These are phyloP conservation scores for Sebastes nivosus DNA, from an alignment of 2,797 vertebrate species.

Conservation along the genomic window DNA sequence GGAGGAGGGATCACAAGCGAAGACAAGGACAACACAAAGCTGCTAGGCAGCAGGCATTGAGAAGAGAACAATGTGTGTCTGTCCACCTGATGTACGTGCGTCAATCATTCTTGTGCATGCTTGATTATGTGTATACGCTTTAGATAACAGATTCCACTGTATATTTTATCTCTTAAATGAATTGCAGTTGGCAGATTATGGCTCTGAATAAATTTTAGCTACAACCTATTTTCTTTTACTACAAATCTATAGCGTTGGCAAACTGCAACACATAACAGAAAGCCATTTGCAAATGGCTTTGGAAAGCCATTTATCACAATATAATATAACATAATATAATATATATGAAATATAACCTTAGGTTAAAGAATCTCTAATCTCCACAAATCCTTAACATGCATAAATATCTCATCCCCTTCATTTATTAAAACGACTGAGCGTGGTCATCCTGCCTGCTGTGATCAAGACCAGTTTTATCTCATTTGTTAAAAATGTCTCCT, in stretches of 20 bases:
- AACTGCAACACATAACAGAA: neutral
- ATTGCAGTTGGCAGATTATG: neutral
- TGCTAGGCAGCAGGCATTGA: neutral
- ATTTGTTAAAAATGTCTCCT: neutral
- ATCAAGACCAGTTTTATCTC: neutral
- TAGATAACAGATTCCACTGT: neutral
- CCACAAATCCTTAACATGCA: neutral
- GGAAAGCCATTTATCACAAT: neutral
- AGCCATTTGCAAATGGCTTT: neutral
- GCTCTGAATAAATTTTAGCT: neutral
- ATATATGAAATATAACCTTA: neutral
- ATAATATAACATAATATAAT: neutral
- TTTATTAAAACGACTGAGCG: neutral
- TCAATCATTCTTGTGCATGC: neutral
- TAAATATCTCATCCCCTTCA: neutral
- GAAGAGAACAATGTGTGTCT: neutral
- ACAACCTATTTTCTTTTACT: neutral
- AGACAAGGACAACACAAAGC: slow-evolving; percentile 33
- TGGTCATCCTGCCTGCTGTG: slow-evolving; percentile 10
- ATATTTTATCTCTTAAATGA: neutral
- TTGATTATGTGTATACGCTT: neutral
- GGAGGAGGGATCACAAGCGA: slow-evolving; percentile 22
- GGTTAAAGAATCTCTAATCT: neutral
- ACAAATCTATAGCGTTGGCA: neutral
- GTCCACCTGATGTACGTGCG: neutral